Conservation (phyloP, 2,113 vertebrate species). For the Ammospiza nelsoni region DNA sequence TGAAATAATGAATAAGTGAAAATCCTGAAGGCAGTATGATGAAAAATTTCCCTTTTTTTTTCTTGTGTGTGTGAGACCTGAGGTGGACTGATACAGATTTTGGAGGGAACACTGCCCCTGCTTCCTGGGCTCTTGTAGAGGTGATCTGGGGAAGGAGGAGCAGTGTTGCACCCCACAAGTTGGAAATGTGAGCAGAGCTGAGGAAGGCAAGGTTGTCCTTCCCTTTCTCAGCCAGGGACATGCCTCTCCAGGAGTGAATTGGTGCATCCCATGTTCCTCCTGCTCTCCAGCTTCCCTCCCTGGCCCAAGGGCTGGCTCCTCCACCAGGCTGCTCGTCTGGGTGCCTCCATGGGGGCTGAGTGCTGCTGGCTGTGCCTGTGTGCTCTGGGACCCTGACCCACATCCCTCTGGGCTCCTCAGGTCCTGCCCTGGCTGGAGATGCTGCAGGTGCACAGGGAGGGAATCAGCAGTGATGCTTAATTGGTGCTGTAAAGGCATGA, state of each 20-base stretch:
- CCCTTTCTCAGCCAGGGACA: fast-evolving
- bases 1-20: not conserved
- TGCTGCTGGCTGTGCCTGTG: not conserved
- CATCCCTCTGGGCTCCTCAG: not conserved
- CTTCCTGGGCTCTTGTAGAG: not conserved
- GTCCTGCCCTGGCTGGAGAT: not conserved
- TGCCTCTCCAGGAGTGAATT: not conserved
- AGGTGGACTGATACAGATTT: not conserved
- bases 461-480: not conserved
- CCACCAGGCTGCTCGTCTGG: fast-evolving
- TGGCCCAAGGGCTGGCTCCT: not conserved
- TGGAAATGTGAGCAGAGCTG: not conserved
- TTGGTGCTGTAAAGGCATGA: not conserved
- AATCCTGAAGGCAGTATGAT: not conserved
- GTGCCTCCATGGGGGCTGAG: not conserved
- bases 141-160: not conserved
- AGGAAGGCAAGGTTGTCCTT: not conserved
- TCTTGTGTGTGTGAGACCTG: fast-evolving
- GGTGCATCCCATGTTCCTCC: fast-evolving
- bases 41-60: not conserved
- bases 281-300: not conserved
- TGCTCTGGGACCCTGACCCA: not conserved
- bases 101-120: not conserved
- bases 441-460: not conserved
- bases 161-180: not conserved